Evolutionary conservation across 2,113 vertebrate species (phyloP).

Genomic region (Rattus rattus): DNA sequence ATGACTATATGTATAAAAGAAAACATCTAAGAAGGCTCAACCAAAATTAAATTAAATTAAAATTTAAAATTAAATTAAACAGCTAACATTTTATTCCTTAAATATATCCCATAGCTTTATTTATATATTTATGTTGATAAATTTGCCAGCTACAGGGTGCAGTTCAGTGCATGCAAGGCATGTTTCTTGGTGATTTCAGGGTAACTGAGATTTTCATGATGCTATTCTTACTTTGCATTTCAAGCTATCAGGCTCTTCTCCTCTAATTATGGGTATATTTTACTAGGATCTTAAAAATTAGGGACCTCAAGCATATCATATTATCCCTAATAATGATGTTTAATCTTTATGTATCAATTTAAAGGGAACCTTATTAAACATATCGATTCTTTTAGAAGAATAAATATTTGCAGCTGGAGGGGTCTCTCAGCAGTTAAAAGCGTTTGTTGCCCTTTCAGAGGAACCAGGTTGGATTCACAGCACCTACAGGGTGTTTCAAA

Average conservation of each 20-base stretch:
- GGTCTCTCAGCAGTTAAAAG: background rate
- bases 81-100: background rate
- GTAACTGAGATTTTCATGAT: background rate
- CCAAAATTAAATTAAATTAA: too few relatives aligned
- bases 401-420: background rate
- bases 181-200: background rate
- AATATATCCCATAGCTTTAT: background rate
- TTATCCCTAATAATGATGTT: background rate
- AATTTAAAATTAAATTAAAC: too few relatives aligned
- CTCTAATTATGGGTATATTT: background rate
- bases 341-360: background rate
- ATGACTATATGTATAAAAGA: background rate
- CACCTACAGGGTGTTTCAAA: background rate
- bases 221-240: background rate
- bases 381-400: background rate
- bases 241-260: rapidly evolving
- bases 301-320: background rate
- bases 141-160: background rate
- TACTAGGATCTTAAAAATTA: background rate
- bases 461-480: background rate
- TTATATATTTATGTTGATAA: background rate
- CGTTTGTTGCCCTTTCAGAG: background rate
- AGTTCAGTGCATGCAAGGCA: background rate
- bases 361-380: background rate
- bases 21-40: background rate